Conservation (phyloP, 1,140 invertebrate species). For the Diplogasteroides magnus region DNA sequence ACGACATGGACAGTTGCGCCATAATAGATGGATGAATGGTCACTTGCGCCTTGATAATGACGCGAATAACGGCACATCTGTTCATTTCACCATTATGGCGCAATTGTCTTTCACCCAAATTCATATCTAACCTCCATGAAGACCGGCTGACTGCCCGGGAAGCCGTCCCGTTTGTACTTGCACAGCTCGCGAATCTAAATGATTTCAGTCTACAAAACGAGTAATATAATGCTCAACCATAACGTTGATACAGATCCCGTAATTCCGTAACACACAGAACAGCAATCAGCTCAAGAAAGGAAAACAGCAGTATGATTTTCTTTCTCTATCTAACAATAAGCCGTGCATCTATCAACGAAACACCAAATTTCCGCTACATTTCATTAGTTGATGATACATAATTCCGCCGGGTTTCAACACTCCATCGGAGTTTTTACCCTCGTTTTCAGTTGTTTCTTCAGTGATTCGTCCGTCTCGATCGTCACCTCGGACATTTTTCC, state of each 20-base stretch:
- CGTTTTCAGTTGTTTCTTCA: constrained; percentile 14
- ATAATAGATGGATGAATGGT: no score
- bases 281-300: no score
- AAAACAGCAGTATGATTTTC: no score
- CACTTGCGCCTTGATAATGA: no score
- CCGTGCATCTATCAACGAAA: no score
- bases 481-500: constrained; percentile 56
- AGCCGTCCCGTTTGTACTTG: constrained; percentile 65
- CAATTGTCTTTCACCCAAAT: no score
- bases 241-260: constrained; percentile 17
- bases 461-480: constrained; percentile 42
- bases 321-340: no score
- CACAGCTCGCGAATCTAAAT: constrained; percentile 34
- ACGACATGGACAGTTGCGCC: no score
- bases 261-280: no score
- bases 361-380: constrained; percentile 12
- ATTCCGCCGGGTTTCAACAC: constrained; percentile 4
- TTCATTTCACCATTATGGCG: no score
- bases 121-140: constrained; percentile 70
- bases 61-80: no score
- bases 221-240: constrained; percentile 8
- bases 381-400: constrained; percentile 4
- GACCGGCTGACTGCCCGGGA: constrained; percentile 92
- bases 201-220: background rate
- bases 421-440: background rate